Conservation (phyloP, 2,888 invertebrate species). For the Theretra japonica region DNA sequence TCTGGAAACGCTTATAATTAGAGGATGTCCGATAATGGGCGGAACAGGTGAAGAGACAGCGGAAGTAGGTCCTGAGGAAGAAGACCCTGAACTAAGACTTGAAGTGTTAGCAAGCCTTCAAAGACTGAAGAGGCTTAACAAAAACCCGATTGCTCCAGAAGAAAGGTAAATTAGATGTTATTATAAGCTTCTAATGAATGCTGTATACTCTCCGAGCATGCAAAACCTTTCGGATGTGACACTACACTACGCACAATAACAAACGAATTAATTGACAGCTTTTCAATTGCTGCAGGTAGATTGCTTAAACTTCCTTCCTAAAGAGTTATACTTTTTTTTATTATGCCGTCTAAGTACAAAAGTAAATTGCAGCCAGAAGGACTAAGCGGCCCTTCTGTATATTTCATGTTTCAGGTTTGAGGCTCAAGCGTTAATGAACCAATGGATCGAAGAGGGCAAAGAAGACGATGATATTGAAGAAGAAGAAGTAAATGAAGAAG, state of each 20-base stretch:
- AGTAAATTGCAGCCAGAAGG: no score
- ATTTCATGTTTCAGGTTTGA: constrained; percentile 55
- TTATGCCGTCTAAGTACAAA: no score
- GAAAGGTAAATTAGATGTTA: constrained; percentile 69
- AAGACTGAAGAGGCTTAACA: constrained; percentile 83
- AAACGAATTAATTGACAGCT: no score
- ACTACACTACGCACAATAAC: no score
- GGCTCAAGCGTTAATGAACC: constrained; percentile 67
- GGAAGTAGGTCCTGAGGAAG: constrained; percentile 64
- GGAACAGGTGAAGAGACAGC: constrained; percentile 67
- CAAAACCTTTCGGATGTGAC: no score
- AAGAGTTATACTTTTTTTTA: no score
- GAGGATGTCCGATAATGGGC: constrained; percentile 84
- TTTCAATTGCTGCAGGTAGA: no score
- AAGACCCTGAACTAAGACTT: constrained; percentile 69
- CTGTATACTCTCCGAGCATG: no score
- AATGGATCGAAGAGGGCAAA: constrained; percentile 73
- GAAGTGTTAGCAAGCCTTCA: constrained; percentile 81
- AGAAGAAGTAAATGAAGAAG: constrained; percentile 57
- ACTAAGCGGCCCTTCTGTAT: no score
- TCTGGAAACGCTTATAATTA: constrained; percentile 80
- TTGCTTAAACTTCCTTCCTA: no score
- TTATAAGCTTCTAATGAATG: no score
- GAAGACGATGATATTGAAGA: constrained; percentile 63
- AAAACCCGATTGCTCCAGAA: constrained; percentile 74